phyloP scores from a whole-genome alignment of 2,797 vertebrate species.

The Ispidina picta region DNA sequence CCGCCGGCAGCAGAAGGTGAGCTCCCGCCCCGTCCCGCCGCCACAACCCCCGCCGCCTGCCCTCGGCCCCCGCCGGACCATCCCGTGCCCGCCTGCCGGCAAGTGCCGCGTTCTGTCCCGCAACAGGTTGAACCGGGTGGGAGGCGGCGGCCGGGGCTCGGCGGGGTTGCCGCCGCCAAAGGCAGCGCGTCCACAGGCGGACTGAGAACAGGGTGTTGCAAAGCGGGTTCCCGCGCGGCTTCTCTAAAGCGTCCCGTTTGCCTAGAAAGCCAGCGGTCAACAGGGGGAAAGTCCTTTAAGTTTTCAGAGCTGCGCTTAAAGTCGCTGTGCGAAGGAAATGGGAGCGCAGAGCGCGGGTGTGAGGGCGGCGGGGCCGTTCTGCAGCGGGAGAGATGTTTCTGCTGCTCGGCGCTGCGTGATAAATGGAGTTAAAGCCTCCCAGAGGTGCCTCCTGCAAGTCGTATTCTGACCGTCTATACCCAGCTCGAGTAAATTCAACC shows the following conservation, averaged over 20 bases:
- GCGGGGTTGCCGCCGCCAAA: neutral
- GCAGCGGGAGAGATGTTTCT: fast-evolving
- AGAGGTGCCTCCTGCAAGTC: neutral
- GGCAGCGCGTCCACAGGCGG: neutral
- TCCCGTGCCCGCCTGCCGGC: neutral
- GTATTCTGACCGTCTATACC: neutral
- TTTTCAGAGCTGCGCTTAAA: neutral
- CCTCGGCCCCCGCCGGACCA: neutral
- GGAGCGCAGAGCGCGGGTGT: neutral
- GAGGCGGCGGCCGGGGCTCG: neutral
- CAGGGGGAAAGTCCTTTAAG: neutral
- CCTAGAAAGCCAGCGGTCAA: fast-evolving
- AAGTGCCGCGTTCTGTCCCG: neutral
- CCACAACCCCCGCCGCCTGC: neutral
- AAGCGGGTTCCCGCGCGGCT: neutral
- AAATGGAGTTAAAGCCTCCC: neutral
- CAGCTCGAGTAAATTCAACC: neutral
- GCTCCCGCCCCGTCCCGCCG: neutral
- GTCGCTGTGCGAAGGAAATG: fast-evolving
- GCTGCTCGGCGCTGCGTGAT: neutral
- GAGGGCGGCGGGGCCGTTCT: neutral
- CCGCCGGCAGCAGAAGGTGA: constrained; percentile 95
- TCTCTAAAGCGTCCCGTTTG: fast-evolving
- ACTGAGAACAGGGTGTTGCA: neutral
- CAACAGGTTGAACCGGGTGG: constrained; percentile 2